Conservation (phyloP, 1,140 invertebrate species). For the Nasonia vitripennis region DNA sequence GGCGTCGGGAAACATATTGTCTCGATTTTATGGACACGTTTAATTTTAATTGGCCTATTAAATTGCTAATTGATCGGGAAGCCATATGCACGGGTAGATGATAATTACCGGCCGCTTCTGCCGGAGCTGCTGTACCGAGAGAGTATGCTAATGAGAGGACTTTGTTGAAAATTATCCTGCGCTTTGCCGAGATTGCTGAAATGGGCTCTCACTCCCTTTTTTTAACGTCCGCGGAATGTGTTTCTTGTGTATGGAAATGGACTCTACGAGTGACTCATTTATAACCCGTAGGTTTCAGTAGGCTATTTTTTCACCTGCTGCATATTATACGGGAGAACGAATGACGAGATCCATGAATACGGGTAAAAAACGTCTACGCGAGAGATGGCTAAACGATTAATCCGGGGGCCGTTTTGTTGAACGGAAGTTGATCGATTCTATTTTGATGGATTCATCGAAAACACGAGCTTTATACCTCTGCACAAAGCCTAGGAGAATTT, state of each 20-base stretch:
- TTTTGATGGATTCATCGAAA: conserved; percentile 42
- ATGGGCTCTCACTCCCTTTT: neutral
- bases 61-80: conserved; percentile 51
- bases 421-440: conserved; percentile 20
- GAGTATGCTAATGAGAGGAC: conserved; percentile 29
- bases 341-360: neutral
- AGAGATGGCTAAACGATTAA: neutral
- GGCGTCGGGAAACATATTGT: conserved; percentile 41
- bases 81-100: conserved; percentile 46
- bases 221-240: neutral
- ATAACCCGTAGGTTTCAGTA: neutral
- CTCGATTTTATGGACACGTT: conserved; percentile 43
- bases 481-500: conserved; percentile 25
- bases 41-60: conserved; percentile 53
- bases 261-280: neutral
- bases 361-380: neutral
- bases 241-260: neutral
- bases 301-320: neutral
- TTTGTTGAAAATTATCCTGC: conserved; percentile 30
- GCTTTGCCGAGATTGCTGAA: neutral
- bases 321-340: neutral
- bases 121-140: neutral
- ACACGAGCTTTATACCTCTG: neutral
- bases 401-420: neutral
- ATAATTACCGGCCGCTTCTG: conserved; percentile 17